Evolutionary conservation across 2,888 invertebrate genomes (phyloP).

Genomic region (Drosophila leonis): DNA sequence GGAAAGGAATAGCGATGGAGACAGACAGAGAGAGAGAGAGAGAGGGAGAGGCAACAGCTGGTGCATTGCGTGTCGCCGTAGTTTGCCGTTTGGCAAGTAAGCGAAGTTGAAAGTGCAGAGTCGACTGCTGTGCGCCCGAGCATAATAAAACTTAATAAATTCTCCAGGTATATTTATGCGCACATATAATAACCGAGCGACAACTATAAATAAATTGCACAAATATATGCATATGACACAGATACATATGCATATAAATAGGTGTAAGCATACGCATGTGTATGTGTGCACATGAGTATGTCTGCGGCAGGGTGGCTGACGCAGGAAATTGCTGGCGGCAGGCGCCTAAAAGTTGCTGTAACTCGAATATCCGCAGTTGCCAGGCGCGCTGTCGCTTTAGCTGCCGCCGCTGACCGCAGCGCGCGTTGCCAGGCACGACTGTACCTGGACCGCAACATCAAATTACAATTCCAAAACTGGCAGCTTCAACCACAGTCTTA

Average conservation of each 20-base stretch:
- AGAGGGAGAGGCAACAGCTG: slow-evolving; percentile 11
- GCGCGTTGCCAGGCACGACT: slow-evolving; percentile 35
- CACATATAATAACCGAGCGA: slow-evolving; percentile 65
- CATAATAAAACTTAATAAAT: slow-evolving; percentile 73
- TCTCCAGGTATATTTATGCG: slow-evolving; percentile 71
- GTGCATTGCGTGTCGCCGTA: slow-evolving; percentile 33
- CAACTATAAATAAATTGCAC: slow-evolving; percentile 54
- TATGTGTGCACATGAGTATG: no score
- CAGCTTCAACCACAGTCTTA: slow-evolving; percentile 1
- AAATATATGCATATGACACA: slow-evolving; percentile 33
- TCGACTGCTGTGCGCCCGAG: slow-evolving; percentile 60
- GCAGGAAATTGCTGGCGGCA: slow-evolving; percentile 66
- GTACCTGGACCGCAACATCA: slow-evolving; percentile 65
- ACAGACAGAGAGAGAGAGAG: not conserved
- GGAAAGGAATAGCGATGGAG: not conserved
- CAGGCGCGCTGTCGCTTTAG: slow-evolving; percentile 9
- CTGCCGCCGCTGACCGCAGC: slow-evolving; percentile 53
- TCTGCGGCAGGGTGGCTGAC: no score
- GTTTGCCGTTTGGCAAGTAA: slow-evolving; percentile 1
- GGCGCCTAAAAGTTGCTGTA: slow-evolving; percentile 27
- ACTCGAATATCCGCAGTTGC: slow-evolving; percentile 34
- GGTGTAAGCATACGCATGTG: not conserved
- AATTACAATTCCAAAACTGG: slow-evolving; percentile 59
- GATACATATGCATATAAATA: not conserved
- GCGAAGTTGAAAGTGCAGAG: slow-evolving; percentile 30